These are phyloP conservation scores for Polyergus mexicanus DNA, from an alignment of 1,140 invertebrate species.

Conservation along the genomic window DNA sequence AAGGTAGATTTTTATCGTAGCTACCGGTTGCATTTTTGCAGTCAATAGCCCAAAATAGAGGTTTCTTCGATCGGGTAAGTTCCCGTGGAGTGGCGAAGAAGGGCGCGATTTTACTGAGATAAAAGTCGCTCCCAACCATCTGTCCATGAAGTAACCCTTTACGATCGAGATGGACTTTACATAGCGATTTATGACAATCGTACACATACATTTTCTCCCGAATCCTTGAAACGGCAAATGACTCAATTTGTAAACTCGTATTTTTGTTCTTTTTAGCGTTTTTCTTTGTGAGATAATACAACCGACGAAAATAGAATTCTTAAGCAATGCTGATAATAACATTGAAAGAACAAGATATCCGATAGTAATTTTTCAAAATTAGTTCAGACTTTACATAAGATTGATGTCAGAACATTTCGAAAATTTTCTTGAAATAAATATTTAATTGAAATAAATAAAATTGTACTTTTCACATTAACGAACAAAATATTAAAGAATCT, in stretches of 20 bases:
- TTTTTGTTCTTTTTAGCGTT: background rate
- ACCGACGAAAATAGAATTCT: background rate
- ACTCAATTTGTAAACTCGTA: slow-evolving; percentile 18
- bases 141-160: slow-evolving; percentile 26
- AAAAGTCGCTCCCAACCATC: slow-evolving; percentile 13
- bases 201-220: background rate
- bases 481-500: background rate
- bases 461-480: background rate
- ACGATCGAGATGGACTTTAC: slow-evolving; percentile 3
- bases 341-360: background rate
- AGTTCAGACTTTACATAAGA: background rate
- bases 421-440: background rate
- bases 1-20: slow-evolving; percentile 44
- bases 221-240: slow-evolving; percentile 6
- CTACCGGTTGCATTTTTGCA: slow-evolving; percentile 40
- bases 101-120: slow-evolving; percentile 6
- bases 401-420: background rate
- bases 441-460: background rate
- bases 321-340: background rate
- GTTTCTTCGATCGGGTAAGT: slow-evolving; percentile 24
- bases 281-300: background rate
- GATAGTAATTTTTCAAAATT: background rate
- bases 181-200: slow-evolving; percentile 20
- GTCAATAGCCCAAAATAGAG: slow-evolving; percentile 36
- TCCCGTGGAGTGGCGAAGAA: slow-evolving; percentile 3